phyloP scores from a whole-genome alignment of 1,140 invertebrate genomes.

The Harlomillsia oculata region DNA sequence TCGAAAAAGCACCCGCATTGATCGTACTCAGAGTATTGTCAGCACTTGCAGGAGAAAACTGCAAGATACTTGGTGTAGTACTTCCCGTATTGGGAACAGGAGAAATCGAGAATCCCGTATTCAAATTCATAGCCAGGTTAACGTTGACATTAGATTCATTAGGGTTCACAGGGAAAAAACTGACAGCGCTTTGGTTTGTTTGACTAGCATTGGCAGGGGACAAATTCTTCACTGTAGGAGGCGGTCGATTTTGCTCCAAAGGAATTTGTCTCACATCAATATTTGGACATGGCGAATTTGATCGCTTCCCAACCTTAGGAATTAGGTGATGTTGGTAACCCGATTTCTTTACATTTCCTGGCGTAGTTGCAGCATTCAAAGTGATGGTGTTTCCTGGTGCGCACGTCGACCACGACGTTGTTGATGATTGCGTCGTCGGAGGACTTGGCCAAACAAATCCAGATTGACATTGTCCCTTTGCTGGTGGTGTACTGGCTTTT shows the following conservation, averaged over 20 bases:
- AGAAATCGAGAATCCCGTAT: constrained; percentile 30
- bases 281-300: constrained; percentile 46
- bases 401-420: constrained; percentile 9
- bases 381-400: constrained; percentile 8
- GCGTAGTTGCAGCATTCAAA: background rate
- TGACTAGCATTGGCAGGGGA: constrained; percentile 22
- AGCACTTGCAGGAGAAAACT: constrained; percentile 2
- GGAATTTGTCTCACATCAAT: constrained; percentile 46
- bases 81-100: constrained; percentile 15
- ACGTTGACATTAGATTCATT: constrained; percentile 2
- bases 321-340: constrained; percentile 20
- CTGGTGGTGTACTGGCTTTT: constrained; percentile 12
- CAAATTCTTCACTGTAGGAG: constrained; percentile 14
- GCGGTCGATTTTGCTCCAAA: constrained; percentile 41
- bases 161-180: constrained; percentile 18
- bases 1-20: background rate
- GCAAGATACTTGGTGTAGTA: constrained; percentile 7
- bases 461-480: constrained; percentile 17
- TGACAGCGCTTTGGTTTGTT: constrained; percentile 21
- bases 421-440: constrained; percentile 4
- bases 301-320: constrained; percentile 33
- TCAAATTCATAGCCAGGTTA: constrained; percentile 15
- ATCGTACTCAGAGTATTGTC: constrained; percentile 1
- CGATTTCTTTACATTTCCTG: constrained; percentile 9
- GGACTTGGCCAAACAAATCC: constrained; percentile 27